Percentiles rank a stretch among this genome's conserved stretches.
Conservation (phyloP, 2,797 vertebrate genomes). For the Phalloptychus januarius region DNA sequence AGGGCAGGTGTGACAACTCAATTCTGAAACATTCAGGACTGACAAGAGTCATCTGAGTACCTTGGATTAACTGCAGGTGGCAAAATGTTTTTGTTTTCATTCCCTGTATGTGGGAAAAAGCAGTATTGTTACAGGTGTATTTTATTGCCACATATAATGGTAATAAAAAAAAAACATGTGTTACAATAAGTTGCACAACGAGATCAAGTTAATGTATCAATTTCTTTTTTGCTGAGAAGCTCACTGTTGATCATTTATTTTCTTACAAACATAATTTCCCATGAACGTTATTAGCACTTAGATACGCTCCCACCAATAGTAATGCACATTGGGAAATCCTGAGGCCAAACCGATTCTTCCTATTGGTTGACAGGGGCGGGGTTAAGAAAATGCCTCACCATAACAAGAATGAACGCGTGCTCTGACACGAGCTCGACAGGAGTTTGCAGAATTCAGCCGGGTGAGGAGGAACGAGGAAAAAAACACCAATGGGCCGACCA, state of each 20-base stretch:
- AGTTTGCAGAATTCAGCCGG: background rate
- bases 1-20: conserved; percentile 37
- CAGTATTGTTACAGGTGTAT: conserved; percentile 59
- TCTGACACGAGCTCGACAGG: conserved; percentile 32
- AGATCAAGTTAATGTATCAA: too few species aligned
- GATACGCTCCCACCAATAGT: conserved; percentile 39
- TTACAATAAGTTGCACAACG: background rate
- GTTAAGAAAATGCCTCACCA: conserved; percentile 32
- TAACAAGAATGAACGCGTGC: conserved; percentile 60
- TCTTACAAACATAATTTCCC: background rate
- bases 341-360: rapidly evolving
- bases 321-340: background rate
- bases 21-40: conserved; percentile 9
- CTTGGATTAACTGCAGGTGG: conserved; percentile 32
- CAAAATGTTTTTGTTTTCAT: conserved; percentile 36
- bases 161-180: too few species aligned
- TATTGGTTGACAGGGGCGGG: conserved; percentile 64
- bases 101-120: conserved; percentile 7
- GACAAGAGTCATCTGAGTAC: conserved; percentile 1
- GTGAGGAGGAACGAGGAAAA: background rate
- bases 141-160: conserved; percentile 5
- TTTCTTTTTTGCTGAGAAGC: background rate
- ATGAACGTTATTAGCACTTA: background rate
- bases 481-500: conserved; percentile 43
- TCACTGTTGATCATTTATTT: background rate